These are phyloP conservation scores for Sorex araneus DNA, from an alignment of 2,113 vertebrate genomes.

Conservation along the genomic window DNA sequence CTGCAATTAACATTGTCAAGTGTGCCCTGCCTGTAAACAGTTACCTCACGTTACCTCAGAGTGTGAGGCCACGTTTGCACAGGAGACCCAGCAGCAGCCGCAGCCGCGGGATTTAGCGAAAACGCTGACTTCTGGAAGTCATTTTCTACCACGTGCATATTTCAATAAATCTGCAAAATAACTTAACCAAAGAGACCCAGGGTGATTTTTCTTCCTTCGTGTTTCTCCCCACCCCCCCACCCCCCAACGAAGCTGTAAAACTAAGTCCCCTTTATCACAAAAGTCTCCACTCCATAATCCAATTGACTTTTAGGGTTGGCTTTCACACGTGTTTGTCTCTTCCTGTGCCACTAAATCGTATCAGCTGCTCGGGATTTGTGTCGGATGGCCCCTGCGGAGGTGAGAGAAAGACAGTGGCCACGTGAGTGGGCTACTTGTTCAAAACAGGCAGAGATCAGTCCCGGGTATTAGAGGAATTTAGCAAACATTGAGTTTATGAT, in stretches of 20 bases:
- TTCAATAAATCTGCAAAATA: constrained; percentile 86
- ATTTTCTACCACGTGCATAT: constrained; percentile 86
- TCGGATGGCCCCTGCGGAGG: constrained; percentile 58
- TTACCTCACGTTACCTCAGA: constrained; percentile 82
- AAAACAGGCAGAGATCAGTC: neutral
- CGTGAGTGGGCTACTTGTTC: neutral
- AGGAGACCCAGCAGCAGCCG: constrained; percentile 71
- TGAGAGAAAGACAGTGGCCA: constrained; percentile 44
- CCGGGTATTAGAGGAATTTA: neutral
- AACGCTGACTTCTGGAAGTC: constrained; percentile 86
- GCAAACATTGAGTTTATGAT: neutral
- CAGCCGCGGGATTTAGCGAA: constrained; percentile 74
- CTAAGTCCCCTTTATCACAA: constrained; percentile 76
- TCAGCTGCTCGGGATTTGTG: constrained; percentile 78
- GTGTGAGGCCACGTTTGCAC: constrained; percentile 67
- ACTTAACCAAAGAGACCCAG: constrained; percentile 78
- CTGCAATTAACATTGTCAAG: constrained; percentile 66
- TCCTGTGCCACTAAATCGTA: constrained; percentile 72
- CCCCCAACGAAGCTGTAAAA: constrained; percentile 44
- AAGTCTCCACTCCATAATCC: constrained; percentile 72
- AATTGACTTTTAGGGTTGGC: constrained; percentile 53
- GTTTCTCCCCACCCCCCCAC: constrained; percentile 30
- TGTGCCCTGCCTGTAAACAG: constrained; percentile 62
- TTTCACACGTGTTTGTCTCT: constrained; percentile 67
- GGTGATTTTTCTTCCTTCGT: constrained; percentile 75